These are phyloP conservation scores for Neofelis nebulosa DNA, from an alignment of 2,113 vertebrate species.

Conservation along the genomic window DNA sequence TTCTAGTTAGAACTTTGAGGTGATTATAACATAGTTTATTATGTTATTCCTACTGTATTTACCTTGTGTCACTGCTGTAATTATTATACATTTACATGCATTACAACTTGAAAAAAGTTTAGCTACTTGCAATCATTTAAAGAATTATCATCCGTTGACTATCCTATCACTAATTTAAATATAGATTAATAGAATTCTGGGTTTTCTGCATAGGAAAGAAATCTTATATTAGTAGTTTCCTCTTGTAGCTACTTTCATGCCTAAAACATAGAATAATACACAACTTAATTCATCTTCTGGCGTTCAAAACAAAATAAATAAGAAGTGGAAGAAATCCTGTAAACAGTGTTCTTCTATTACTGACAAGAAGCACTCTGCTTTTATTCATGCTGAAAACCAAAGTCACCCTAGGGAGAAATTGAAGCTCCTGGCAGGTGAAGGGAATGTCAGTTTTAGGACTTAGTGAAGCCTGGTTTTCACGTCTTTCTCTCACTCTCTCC, in stretches of 20 bases:
- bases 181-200: background rate
- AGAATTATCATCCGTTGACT: background rate
- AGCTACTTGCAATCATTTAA: background rate
- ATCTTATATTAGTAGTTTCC: background rate
- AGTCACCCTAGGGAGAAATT: background rate
- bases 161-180: background rate
- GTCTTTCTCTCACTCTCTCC: background rate
- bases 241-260: background rate
- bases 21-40: background rate
- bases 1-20: background rate
- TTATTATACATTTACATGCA: background rate
- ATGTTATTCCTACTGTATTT: background rate
- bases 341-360: background rate
- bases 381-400: background rate
- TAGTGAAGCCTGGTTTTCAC: background rate
- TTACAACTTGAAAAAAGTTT: background rate
- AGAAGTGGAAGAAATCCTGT: background rate
- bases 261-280: constrained; percentile 17
- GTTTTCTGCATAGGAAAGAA: background rate
- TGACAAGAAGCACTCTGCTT: background rate
- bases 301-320: constrained; percentile 11
- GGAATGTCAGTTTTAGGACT: background rate
- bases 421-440: background rate
- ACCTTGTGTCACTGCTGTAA: background rate
- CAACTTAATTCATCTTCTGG: background rate